Evolutionary conservation across 2,113 vertebrate genomes (phyloP).

Genomic region (Callipepla squamata): DNA sequence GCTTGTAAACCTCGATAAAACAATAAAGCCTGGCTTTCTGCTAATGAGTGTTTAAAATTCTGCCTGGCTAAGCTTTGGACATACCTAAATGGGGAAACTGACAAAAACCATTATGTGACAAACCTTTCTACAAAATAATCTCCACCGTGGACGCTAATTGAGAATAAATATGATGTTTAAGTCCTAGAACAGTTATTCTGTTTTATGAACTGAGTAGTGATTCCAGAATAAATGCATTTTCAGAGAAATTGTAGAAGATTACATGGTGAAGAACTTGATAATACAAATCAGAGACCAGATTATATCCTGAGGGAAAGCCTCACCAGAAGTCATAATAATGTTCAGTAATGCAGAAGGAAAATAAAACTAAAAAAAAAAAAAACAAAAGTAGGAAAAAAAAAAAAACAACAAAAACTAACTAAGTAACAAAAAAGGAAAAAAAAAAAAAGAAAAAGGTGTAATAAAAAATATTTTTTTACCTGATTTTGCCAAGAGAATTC

Average conservation of each 20-base stretch:
- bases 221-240: not conserved
- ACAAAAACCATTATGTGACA: not conserved
- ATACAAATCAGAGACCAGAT: not conserved
- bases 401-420: not conserved
- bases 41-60: constrained; percentile 1
- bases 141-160: not conserved
- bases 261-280: not conserved
- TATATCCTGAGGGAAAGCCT: not conserved
- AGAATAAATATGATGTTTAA: not conserved
- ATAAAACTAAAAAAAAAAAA: not conserved
- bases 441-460: not conserved
- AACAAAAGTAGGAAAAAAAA: not conserved
- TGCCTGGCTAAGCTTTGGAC: not conserved
- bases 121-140: not conserved
- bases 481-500: not conserved
- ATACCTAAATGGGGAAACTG: not conserved
- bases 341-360: not conserved
- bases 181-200: not conserved
- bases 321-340: not conserved
- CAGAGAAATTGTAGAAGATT: not conserved
- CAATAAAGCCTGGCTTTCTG: not conserved
- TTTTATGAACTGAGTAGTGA: not conserved
- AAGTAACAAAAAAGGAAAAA: too few relatives aligned
- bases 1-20: constrained; percentile 33
- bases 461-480: not conserved